phyloP scores from a whole-genome alignment of 2,113 vertebrate genomes.

The Glaucidium brasilianum region DNA sequence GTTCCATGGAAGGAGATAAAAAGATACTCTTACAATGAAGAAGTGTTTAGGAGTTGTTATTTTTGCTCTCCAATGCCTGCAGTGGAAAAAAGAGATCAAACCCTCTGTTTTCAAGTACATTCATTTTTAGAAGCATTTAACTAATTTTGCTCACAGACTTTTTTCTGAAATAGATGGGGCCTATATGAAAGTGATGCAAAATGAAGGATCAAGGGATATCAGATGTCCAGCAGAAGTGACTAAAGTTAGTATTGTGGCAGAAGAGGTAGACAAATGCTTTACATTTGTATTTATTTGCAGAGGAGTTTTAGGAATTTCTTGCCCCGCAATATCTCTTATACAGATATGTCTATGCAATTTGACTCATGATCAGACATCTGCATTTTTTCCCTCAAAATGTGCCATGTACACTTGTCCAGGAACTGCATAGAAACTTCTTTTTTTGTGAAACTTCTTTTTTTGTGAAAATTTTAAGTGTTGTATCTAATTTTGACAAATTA shows the following conservation, averaged over 20 bases:
- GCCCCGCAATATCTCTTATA: neutral
- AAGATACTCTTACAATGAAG: neutral
- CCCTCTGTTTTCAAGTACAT: neutral
- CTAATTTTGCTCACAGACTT: neutral
- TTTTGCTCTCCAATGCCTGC: neutral
- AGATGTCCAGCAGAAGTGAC: neutral
- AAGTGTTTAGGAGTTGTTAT: neutral
- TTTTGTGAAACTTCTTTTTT: neutral
- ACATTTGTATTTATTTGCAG: neutral
- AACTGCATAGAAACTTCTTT: neutral
- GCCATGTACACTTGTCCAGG: neutral
- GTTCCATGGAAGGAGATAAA: neutral
- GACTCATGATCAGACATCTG: neutral
- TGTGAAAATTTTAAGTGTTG: neutral
- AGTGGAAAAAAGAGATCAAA: neutral
- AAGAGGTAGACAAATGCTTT: neutral
- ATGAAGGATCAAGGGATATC: neutral
- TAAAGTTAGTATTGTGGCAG: neutral
- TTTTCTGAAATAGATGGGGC: neutral
- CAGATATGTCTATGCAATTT: rapidly evolving
- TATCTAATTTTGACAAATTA: neutral
- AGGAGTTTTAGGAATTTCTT: neutral
- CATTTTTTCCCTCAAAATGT: neutral
- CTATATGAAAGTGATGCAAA: neutral
- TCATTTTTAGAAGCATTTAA: neutral